phyloP scores from a whole-genome alignment of 2,888 invertebrate genomes.

The Agrotis clavis region DNA sequence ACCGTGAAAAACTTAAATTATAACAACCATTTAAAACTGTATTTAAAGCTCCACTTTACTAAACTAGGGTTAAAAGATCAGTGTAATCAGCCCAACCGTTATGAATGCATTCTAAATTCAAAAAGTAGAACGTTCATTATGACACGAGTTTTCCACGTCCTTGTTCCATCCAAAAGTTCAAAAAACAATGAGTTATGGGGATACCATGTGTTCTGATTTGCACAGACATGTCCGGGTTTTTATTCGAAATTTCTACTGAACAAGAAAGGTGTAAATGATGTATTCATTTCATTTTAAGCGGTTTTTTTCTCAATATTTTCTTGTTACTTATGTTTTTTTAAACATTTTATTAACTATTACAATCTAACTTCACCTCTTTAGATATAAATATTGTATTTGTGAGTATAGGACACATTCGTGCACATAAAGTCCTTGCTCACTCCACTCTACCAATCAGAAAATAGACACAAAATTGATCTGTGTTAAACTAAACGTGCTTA shows the following conservation, averaged over 20 bases:
- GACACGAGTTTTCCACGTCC: neutral
- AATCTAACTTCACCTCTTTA: constrained; percentile 6
- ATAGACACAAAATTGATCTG: neutral
- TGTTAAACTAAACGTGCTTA: neutral
- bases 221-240: no score
- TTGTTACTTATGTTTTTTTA: no score
- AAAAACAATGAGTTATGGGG: neutral
- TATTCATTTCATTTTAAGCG: no score
- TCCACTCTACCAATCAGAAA: constrained; percentile 22
- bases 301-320: neutral
- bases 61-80: constrained; percentile 33
- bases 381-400: neutral
- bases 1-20: constrained; percentile 21
- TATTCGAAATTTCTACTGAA: neutral
- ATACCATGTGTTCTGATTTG: neutral
- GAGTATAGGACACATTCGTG: constrained; percentile 25
- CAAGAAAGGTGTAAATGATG: neutral
- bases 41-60: constrained; percentile 20
- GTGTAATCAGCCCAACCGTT: constrained; percentile 25
- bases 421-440: constrained; percentile 29
- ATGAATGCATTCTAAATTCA: neutral
- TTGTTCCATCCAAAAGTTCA: neutral
- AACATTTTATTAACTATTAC: neutral
- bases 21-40: neutral
- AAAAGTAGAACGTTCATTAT: neutral